phyloP scores from a whole-genome alignment of 2,888 invertebrate genomes.

The Drosophila anomelani region DNA sequence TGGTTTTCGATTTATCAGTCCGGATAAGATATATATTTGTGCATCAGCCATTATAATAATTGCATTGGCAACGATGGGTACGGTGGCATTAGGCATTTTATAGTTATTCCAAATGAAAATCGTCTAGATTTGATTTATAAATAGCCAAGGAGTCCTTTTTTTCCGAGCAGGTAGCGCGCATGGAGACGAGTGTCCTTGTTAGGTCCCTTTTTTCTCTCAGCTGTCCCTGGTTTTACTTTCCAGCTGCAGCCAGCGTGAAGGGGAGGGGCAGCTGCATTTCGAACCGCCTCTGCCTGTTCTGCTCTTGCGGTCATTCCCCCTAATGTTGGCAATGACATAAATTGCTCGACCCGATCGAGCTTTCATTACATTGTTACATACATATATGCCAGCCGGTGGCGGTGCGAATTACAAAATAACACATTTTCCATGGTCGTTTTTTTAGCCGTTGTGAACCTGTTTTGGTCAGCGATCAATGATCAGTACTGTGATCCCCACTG shows the following conservation, averaged over 20 bases:
- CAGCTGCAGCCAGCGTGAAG: slow-evolving; percentile 25
- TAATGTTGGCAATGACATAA: slow-evolving; percentile 27
- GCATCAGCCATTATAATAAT: slow-evolving; percentile 18
- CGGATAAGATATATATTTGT: slow-evolving; percentile 25
- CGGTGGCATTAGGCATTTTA: not conserved
- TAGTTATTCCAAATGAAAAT: not conserved
- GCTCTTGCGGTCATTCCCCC: slow-evolving; percentile 39
- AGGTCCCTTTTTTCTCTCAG: not conserved
- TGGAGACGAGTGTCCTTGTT: slow-evolving; percentile 8
- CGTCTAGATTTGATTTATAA: slow-evolving; percentile 22
- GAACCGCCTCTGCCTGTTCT: not conserved
- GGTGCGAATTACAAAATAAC: slow-evolving; percentile 11
- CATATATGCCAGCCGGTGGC: not conserved
- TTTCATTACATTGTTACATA: slow-evolving; percentile 11
- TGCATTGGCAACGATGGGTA: slow-evolving; percentile 1
- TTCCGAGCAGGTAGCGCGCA: slow-evolving; percentile 24
- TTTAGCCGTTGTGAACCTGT: slow-evolving; percentile 7
- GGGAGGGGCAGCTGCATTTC: slow-evolving; percentile 26
- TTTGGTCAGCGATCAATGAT: slow-evolving; percentile 1
- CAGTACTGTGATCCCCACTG: not conserved
- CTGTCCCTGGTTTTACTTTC: not conserved
- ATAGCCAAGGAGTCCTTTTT: slow-evolving; percentile 25
- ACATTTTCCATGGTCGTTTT: slow-evolving; percentile 18
- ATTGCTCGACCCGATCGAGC: slow-evolving; percentile 16
- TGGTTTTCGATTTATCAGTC: slow-evolving; percentile 22